Base-by-base conservation (phyloP, 2,113 vertebrate genomes). In the Poeciliopsis retropinna region DNA sequence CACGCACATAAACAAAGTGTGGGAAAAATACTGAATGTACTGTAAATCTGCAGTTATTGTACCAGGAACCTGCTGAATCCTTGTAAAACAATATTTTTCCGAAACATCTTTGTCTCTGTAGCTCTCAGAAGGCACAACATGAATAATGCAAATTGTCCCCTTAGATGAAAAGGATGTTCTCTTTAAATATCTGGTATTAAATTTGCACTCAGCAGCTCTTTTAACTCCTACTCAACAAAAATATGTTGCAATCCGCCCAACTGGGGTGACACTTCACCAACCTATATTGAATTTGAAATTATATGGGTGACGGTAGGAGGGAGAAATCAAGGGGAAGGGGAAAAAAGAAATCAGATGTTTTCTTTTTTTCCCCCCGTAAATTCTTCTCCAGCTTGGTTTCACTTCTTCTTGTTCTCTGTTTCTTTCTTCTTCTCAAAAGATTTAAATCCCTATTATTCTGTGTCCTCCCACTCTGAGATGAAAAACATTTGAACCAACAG, bases 111-210 rank as follows among this genome's bases (percentile, higher is more conserved):
- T 72, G 80, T 88, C 81, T 80, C 82, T 68, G 72, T 39, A 61
- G 79, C 75, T 82, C 83, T 88, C 89, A 86, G 82, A 84, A 79
- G 82, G 78, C 78, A 85, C 72, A 67, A 70, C 85, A 93, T 94
- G 88, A 93, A 94, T 92, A 92, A 94, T 94, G 91, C 91, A 93
- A 88, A 94, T 86, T 75, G 81, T 86, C 82, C 87, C 91, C 81
- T 90, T 81, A 91, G 90, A 90, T 89, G 83, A 91, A 92, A 91
- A 80, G 87, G 79, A 73, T 75, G 80, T 78, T 82, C 86, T 88
- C 85, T 89, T 93, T 91, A 93, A 91, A 93, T 88, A 93, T 90
- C 90, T 79, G 88, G 84, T 79, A 89, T 84, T 92, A 91, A 88
- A 92, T 92, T 86, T 92, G 91, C 87, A 88, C 83, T 92, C 89